A percentile compares a stretch with the other conserved stretches of the same genome.
Conservation (phyloP, 2,888 invertebrate genomes). For the Hirudinaria manillensis region DNA sequence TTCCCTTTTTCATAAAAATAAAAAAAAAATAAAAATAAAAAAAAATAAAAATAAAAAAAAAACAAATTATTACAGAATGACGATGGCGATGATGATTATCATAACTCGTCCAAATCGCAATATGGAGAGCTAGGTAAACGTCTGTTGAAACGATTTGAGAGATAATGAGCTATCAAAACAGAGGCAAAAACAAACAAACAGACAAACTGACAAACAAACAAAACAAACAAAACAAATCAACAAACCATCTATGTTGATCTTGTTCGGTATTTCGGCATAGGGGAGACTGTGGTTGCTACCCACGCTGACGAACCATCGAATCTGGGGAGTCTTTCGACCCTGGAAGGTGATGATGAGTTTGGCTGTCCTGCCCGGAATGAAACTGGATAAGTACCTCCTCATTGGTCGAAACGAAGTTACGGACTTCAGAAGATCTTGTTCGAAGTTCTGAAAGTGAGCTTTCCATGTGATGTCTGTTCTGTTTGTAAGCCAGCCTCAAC, state of each 20-base stretch:
- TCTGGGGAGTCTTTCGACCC: background rate
- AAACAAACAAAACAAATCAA: background rate
- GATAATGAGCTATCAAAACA: no score
- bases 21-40: no score
- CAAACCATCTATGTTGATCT: constrained; percentile 22
- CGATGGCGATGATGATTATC: no score
- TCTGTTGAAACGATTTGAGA: no score
- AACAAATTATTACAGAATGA: no score
- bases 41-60: no score
- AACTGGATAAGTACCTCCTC: background rate
- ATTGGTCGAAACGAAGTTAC: constrained; percentile 7
- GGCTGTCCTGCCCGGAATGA: constrained; percentile 3
- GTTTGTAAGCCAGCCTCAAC: no score
- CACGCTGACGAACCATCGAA: constrained; percentile 14
- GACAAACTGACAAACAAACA: background rate
- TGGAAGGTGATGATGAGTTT: constrained; percentile 22
- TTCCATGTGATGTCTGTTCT: background rate
- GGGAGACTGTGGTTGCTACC: background rate
- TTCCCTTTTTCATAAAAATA: no score
- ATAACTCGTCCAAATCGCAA: no score
- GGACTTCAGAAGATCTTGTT: background rate
- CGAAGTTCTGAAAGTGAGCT: background rate
- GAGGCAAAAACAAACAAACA: background rate
- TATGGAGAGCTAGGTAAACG: no score
- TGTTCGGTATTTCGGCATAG: constrained; percentile 16